phyloP scores from a whole-genome alignment of 1,140 invertebrate genomes.

The Trachymyrmex cornetzi region DNA sequence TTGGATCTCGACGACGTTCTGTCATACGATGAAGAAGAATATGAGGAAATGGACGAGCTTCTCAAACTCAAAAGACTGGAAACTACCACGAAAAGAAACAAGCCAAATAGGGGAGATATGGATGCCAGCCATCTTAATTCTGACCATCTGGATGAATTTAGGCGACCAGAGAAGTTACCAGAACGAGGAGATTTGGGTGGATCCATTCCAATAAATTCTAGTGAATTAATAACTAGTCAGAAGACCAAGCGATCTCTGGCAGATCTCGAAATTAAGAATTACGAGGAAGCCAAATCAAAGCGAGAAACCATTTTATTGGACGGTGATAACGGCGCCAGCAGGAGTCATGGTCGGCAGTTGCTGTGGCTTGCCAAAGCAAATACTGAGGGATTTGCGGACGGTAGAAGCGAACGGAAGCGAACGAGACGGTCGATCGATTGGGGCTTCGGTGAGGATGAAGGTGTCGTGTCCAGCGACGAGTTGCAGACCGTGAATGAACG shows the following conservation, averaged over 20 bases:
- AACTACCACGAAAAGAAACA: constrained; percentile 34
- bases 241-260: neutral
- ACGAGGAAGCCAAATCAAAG: constrained; percentile 18
- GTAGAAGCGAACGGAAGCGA: constrained; percentile 37
- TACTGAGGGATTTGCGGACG: constrained; percentile 47
- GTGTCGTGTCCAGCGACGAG: constrained; percentile 72
- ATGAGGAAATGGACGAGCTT: constrained; percentile 82
- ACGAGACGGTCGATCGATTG: constrained; percentile 65
- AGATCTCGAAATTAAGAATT: neutral
- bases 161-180: constrained; percentile 66
- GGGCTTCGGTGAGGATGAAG: constrained; percentile 82
- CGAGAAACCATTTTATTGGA: neutral
- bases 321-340: neutral
- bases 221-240: neutral
- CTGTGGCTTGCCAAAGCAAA: constrained; percentile 53
- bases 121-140: constrained; percentile 57
- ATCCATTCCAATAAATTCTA: neutral
- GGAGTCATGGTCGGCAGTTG: constrained; percentile 67
- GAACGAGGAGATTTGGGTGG: constrained; percentile 81
- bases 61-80: constrained; percentile 76
- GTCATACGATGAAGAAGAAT: constrained; percentile 56
- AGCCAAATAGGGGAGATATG: constrained; percentile 82
- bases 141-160: neutral
- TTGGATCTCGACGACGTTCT: constrained; percentile 72
- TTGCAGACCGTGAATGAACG: constrained; percentile 65